Base-by-base conservation (phyloP, 1,140 invertebrate species). In the Tetraneura akinire region DNA sequence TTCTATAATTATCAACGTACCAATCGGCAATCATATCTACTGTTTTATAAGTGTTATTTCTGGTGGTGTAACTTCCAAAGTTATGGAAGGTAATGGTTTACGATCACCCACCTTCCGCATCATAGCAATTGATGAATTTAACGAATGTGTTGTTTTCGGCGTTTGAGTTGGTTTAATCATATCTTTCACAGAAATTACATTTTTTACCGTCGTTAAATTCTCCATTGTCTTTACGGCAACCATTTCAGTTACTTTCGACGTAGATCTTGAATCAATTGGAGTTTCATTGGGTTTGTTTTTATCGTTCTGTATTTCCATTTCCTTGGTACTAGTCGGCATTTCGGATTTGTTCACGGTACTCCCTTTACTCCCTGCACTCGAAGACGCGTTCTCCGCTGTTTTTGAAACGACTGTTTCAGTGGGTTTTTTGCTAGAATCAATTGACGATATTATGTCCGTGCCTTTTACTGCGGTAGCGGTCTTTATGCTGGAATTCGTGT, bases 81-180 rank as follows among this genome's bases (percentile, higher is more conserved):
- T 13, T 9, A 78, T 45, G 5, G 55, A 23, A 3, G 74, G 74
- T 14, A 78, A 26, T n/a, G 74, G 74, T 26, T 62, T 78, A 9
- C 55, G 74, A 14, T 78, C 74, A 14, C 55, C 74, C 23, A 78
- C 53, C 14, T 78, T 78, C 11, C 74, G 51, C 47, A 51, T 29
- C 47, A 51, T 29, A 37, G 32, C 8, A 29, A 71, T 29, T 37
- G 42, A 45, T 5, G 74, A 45, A 45, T 55, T 60, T 16, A 55
- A 32, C 1, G 37, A 37, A 13, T 18, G 1, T 1, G 74, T 13
- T 3, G 74, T 62, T 8, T 78, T 78, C 14, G 32, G 32, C 9
- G 53, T 18, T 18, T 9, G 32, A 26, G 32, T 37, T 4, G 55
- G 55, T 45, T 60, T 78, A 0, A 51, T 29, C 14, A 42, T 5